A percentile compares a stretch with the other conserved stretches of the same genome.
These are phyloP conservation scores for Morone saxatilis DNA, from an alignment of 2,113 vertebrate genomes.

Conservation along the genomic window DNA sequence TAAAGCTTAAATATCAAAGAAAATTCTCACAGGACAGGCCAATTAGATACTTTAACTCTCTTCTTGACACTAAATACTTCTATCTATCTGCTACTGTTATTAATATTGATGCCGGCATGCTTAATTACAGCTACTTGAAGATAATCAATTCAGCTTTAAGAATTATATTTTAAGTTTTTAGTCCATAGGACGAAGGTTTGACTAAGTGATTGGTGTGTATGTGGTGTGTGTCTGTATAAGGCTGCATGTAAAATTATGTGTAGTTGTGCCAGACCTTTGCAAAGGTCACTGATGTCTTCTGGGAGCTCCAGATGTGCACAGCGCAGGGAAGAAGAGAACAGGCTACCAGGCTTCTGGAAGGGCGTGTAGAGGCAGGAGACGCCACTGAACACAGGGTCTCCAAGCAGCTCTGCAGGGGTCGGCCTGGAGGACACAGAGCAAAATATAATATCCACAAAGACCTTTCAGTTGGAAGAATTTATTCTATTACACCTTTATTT, in stretches of 20 bases:
- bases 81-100: not conserved
- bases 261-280: constrained; percentile 87
- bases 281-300: constrained; percentile 93
- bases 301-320: constrained; percentile 93
- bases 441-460: constrained; percentile 4
- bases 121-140: not conserved
- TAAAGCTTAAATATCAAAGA: not conserved
- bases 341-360: constrained; percentile 87
- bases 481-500: not conserved
- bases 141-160: constrained; percentile 8
- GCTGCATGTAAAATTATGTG: not conserved
- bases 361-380: constrained; percentile 85
- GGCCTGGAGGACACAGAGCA: constrained; percentile 79
- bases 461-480: not conserved
- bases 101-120: not conserved
- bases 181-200: not conserved
- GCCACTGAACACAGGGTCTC: constrained; percentile 87
- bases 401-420: constrained; percentile 89
- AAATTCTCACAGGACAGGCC: not conserved
- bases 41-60: not conserved
- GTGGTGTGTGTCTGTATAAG: not conserved
- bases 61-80: not conserved
- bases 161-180: not conserved
- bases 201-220: constrained; percentile 1
- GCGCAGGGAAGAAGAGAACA: constrained; percentile 94